Base-by-base conservation (phyloP, 2,797 vertebrate genomes). In the Sebastes trivittatus region DNA sequence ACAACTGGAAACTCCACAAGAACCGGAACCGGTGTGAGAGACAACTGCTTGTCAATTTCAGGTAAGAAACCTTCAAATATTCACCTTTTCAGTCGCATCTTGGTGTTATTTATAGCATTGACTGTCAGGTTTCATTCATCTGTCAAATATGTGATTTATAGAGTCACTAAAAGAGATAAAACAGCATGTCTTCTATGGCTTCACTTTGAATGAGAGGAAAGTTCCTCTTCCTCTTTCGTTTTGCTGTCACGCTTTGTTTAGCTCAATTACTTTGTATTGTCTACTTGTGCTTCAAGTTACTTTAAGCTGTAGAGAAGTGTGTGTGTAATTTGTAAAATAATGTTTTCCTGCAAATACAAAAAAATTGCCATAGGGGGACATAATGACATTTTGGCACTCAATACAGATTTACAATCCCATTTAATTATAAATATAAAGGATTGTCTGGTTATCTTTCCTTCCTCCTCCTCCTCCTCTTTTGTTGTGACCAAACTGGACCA, bases 211-310 rank as follows among this genome's bases (percentile, higher is more conserved):
- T 78, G 8, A 55, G 14, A 70, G 23, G 6, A n/a, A 59, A 23
- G 55, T 32, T 22, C 13, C 69, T 75, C 88, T 93, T 91, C 89
- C 88, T 89, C 82, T 89, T 91, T 91, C 87, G 64, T 75, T 86
- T 88, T 52, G 55, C 1, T 23, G 5, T 0, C 7, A 61, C 8
- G 7, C n/a, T 18, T 18, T 11, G 42, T 23, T 52, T 2, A 10
- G 13, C 23, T n/a, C 22, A 22, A 30, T 3, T n/a, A 30, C 18
- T 67, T 20, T 11, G 4, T 32, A 20, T n/a, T 22, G 11, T 61
- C 16, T 11, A 0, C 38, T n/a, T 29, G 4, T 36, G 11, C 22
- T 56, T 34, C 2, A 20, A n/a, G 11, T 27, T 25, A 7, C 8
- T 70, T 64, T n/a, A 7, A 55, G 8, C 2, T 23, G 29, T 13